Evolutionary conservation across 2,888 invertebrate genomes (phyloP).

Genomic region (Atethmia centrago): DNA sequence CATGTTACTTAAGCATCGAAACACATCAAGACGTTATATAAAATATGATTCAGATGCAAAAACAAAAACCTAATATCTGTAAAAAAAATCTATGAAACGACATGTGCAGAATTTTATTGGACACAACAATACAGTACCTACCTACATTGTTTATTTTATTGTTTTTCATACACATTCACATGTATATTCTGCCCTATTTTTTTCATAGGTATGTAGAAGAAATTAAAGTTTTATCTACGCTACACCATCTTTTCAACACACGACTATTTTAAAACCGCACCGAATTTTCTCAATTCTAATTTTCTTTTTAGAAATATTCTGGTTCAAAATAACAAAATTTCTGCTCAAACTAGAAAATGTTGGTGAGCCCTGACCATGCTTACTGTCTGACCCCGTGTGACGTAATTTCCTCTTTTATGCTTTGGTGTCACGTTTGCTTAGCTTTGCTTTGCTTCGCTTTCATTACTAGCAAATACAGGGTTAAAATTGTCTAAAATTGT

Average conservation of each 20-base stretch:
- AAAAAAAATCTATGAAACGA: not conserved
- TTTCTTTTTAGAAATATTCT: slow-evolving; percentile 39
- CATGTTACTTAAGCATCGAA: too few relatives aligned
- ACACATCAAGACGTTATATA: too few relatives aligned
- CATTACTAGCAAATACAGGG: slow-evolving; percentile 30
- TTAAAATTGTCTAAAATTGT: slow-evolving; percentile 14
- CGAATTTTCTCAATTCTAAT: slow-evolving; percentile 16
- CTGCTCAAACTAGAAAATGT: slow-evolving; percentile 60
- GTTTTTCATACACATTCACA: not conserved
- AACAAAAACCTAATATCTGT: too few relatives aligned
- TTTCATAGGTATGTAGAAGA: not conserved
- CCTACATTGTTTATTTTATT: not conserved
- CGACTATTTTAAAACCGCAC: slow-evolving; percentile 9
- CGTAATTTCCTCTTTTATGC: slow-evolving; percentile 77
- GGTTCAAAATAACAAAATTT: slow-evolving; percentile 27
- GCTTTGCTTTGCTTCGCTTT: slow-evolving; percentile 57
- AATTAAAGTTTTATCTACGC: not conserved
- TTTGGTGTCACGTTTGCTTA: slow-evolving; percentile 60
- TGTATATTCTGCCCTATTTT: not conserved
- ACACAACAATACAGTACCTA: not conserved
- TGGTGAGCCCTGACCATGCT: slow-evolving; percentile 65
- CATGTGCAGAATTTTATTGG: not conserved
- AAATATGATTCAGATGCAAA: too few relatives aligned
- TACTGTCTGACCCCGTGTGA: slow-evolving; percentile 72
- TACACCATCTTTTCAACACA: slow-evolving; percentile 11